Conservation (phyloP, 1,140 invertebrate species). For the Atta colombica region DNA sequence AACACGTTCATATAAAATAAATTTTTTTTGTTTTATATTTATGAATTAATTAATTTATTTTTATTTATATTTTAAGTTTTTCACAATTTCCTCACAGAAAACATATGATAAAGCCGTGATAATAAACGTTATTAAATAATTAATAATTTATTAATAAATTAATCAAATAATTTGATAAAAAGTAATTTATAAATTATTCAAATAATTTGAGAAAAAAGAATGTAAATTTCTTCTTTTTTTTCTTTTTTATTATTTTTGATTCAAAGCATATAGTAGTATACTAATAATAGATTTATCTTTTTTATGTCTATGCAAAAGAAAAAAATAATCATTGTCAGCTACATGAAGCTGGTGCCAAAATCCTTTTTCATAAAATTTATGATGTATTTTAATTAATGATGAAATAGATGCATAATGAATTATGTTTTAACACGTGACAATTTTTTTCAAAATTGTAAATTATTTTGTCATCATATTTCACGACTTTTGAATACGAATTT, state of each 20-base stretch:
- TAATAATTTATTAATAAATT: not conserved
- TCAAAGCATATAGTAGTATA: not conserved
- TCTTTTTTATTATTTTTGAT: not conserved
- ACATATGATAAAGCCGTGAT: not conserved
- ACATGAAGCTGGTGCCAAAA: not conserved
- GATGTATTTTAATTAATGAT: not conserved
- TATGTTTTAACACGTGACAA: slow-evolving; percentile 50
- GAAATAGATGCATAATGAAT: slow-evolving; percentile 1
- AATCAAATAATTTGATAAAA: no score
- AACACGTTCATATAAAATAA: not conserved
- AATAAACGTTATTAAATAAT: no score
- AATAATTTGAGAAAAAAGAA: not conserved
- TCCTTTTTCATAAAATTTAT: not conserved
- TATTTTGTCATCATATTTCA: not conserved
- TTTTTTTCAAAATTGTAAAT: slow-evolving; percentile 19
- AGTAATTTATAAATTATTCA: not conserved
- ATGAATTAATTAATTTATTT: slow-evolving; percentile 1
- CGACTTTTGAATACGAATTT: not conserved
- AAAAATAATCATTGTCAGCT: slow-evolving; percentile 2
- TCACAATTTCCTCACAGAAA: not conserved
- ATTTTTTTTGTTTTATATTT: not conserved
- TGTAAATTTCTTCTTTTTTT: not conserved
- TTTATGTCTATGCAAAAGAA: not conserved
- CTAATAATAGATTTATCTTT: not conserved
- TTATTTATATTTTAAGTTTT: not conserved